Conservation (phyloP, 2,888 invertebrate genomes). For the Trissonchulus latispiculum region DNA sequence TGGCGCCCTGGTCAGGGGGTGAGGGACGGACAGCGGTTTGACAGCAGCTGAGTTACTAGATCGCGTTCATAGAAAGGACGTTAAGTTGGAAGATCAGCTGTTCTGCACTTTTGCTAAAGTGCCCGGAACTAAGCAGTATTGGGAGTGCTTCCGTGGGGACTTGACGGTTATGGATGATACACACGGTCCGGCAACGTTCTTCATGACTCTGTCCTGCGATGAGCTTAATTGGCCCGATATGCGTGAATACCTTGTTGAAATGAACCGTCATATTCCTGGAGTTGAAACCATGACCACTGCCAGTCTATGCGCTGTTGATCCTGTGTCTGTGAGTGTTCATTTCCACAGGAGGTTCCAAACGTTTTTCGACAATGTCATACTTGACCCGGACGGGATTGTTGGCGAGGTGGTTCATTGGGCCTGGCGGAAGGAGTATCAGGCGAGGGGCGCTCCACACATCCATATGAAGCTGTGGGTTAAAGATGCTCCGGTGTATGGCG, state of each 20-base stretch:
- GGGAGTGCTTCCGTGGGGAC: neutral
- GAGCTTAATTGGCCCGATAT: slow-evolving; percentile 6
- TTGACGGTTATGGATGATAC: neutral
- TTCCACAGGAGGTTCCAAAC: neutral
- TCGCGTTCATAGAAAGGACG: no score
- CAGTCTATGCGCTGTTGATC: neutral
- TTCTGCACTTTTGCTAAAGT: no score
- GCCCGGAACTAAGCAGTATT: neutral
- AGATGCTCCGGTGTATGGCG: slow-evolving; percentile 8
- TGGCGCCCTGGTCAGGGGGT: no score
- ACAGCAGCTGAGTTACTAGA: no score
- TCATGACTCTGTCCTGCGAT: neutral
- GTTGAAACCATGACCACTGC: neutral
- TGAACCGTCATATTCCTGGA: neutral
- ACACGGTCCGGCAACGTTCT: neutral
- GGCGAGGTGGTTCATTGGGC: neutral
- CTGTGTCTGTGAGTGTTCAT: neutral
- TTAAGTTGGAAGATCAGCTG: no score
- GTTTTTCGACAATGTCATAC: neutral
- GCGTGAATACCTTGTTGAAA: neutral
- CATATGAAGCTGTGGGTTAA: slow-evolving; percentile 15
- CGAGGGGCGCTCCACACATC: slow-evolving; percentile 1
- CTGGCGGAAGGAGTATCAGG: slow-evolving; percentile 1
- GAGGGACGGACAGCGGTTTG: no score
- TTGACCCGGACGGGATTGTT: neutral